These are phyloP conservation scores for Rhipidura dahli DNA, from an alignment of 2,113 vertebrate species.

Conservation along the genomic window DNA sequence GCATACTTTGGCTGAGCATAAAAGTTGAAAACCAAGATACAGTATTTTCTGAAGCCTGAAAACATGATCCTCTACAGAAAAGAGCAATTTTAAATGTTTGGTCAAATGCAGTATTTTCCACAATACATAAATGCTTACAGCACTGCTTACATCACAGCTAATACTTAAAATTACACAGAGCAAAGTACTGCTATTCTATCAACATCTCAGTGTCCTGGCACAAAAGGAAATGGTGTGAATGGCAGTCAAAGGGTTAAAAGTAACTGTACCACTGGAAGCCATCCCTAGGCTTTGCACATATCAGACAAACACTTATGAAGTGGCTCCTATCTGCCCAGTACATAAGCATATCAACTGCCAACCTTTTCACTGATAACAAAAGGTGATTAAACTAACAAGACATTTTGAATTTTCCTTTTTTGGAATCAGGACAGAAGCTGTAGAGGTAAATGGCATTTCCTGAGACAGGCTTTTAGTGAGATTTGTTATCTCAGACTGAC, in stretches of 20 bases:
- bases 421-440: conserved; percentile 22
- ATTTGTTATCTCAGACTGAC: neutral
- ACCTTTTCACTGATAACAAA: conserved; percentile 41
- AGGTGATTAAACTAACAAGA: conserved; percentile 28
- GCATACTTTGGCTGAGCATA: neutral
- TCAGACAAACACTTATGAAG: conserved; percentile 24
- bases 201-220: neutral
- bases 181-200: neutral
- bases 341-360: conserved; percentile 49
- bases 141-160: neutral
- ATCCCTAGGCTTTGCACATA: neutral
- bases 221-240: conserved; percentile 12
- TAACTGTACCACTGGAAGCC: conserved; percentile 8
- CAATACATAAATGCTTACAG: neutral
- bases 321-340: conserved; percentile 33
- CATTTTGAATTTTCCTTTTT: conserved; percentile 53
- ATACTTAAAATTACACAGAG: neutral
- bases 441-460: conserved; percentile 50
- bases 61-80: neutral
- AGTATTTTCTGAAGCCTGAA: neutral
- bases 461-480: conserved; percentile 23
- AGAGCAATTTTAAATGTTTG: neutral
- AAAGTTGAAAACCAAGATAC: neutral
- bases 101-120: neutral
- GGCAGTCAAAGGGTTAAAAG: conserved; percentile 59